Evolutionary conservation across 2,888 invertebrate species (phyloP), one percentile per base, ranked within the genome.

Genomic region (Imbricaverruca yamaguchii): DNA sequence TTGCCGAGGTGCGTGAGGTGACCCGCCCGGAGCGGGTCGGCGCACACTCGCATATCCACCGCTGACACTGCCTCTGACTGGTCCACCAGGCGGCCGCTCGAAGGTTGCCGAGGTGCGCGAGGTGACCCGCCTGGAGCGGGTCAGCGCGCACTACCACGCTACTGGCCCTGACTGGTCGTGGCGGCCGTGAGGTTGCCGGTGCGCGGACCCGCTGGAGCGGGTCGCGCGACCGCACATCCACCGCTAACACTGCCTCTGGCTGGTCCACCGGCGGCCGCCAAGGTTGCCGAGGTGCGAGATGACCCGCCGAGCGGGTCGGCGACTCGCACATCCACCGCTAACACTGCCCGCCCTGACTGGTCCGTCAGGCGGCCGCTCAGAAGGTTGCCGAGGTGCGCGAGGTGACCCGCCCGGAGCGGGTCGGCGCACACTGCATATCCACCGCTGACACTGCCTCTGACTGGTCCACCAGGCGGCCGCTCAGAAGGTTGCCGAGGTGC

Each of bases 101-200:
- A 87, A 88, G 85, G 91, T 92, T 77, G 91, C 91, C 83, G 97
- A 97, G 88, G 94, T 95, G 81, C 92, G 96, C 81, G 96, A 97
- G 84, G 93, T 96, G 78, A 96, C 97, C 0, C 92, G 95, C 82
- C 95, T 98, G 81, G 97, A 98, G 86, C 91, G 97, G 83, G 97
- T 97, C 86, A 97, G 98, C 8, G 98, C 98, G 0, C 99, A 99
- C 89, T 99, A 98, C 0, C 99, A 99, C 86, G 98, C 99, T 82
- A 91, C 97, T 84, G 99, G 99, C 0, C 89, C 99, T 9, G 99
- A 99, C 18, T n/a, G n/a, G n/a, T n/a, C n/a, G n/a, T n/a, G n/a
- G n/a, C n/a, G n/a, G n/a, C n/a, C n/a, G n/a, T 57, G 13, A 57
- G 13, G 13, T 57, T 57, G 57, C 13, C 13, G 57, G 57, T 13